These are phyloP conservation scores for Oreortyx pictus DNA, from an alignment of 2,797 vertebrate species.

Conservation along the genomic window DNA sequence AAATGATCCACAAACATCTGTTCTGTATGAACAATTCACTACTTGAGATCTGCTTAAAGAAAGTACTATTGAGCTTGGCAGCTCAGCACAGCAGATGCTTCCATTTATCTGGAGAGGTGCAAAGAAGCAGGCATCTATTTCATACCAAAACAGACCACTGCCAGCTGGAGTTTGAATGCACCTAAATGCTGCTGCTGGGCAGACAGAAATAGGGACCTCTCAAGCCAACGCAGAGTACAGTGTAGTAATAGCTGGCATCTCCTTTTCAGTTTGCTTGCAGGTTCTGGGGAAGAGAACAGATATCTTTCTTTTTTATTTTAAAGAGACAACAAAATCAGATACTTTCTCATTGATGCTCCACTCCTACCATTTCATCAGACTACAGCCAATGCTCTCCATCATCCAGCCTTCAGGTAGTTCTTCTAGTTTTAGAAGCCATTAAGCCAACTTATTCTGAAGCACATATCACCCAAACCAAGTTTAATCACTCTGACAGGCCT, in stretches of 20 bases:
- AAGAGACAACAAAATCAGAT: neutral
- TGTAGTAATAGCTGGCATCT: neutral
- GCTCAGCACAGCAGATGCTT: conserved; percentile 34
- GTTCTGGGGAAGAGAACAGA: neutral
- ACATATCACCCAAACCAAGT: neutral
- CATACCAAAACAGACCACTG: neutral
- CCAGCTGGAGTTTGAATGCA: conserved; percentile 13
- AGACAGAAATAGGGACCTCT: neutral
- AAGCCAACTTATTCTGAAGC: neutral
- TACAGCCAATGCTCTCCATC: neutral
- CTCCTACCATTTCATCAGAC: neutral
- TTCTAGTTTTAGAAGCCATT: neutral
- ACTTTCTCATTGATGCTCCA: neutral
- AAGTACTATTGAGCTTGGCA: conserved; percentile 38
- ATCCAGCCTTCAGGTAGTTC: neutral
- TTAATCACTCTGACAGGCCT: neutral
- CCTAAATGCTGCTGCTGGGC: neutral
- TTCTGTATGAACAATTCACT: conserved; percentile 23
- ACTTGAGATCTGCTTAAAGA: conserved; percentile 1
- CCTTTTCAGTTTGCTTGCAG: neutral
- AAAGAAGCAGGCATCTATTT: neutral
- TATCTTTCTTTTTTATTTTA: neutral
- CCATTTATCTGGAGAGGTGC: neutral
- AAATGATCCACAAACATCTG: neutral
- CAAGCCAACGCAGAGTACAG: neutral